Base-by-base conservation (phyloP, 2,888 invertebrate genomes). In the Heteromyza rotundicornis region DNA sequence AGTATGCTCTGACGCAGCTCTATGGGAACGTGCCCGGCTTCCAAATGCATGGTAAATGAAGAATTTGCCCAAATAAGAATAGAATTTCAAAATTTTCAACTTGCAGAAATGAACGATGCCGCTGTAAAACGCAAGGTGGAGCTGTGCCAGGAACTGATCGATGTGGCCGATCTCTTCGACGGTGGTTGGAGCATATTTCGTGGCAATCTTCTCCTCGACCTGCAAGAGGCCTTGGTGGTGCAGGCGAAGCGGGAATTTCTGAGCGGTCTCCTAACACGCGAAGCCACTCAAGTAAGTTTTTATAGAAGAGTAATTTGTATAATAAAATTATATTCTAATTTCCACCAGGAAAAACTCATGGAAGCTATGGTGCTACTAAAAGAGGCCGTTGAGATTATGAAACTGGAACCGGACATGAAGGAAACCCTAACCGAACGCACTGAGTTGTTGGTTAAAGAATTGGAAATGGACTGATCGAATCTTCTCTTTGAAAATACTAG, bases 1-100 rank as follows among this genome's bases (percentile, higher is more conserved):
- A 91, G 75, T 87, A 90, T 75, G 88, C 89, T 2, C 81, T 92
- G 35, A 84, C 87, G 53, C 90, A 91, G 78, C 85, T 91, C 66
- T 90, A 90, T 75, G 90, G 90, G 63, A 87, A 87, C 78, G 81
- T 83, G 5, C 84, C 86, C 60, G 88, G 87, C 68, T 88, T 85
- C 71, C 73, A 75, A 32, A 81, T 88, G 68, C 72, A 85, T 74
- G 89, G 89, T 89, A 61, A 58, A 53, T 56, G 16, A 17, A 47
- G n/a, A 3, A 24, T 17, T 12, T n/a, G n/a, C 51, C 14, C 23
- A 24, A 19, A 36, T 44, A 52, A 10, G 1, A 27, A 20, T 14
- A 17, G n/a, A n/a, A n/a, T n/a, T n/a, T n/a, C 16, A 40, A 40
- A 40, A 40, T 27, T 27, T n/a, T n/a, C n/a, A n/a, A n/a, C 32